Conservation (phyloP, 2,888 invertebrate species). For the Acholoe squamosa region DNA sequence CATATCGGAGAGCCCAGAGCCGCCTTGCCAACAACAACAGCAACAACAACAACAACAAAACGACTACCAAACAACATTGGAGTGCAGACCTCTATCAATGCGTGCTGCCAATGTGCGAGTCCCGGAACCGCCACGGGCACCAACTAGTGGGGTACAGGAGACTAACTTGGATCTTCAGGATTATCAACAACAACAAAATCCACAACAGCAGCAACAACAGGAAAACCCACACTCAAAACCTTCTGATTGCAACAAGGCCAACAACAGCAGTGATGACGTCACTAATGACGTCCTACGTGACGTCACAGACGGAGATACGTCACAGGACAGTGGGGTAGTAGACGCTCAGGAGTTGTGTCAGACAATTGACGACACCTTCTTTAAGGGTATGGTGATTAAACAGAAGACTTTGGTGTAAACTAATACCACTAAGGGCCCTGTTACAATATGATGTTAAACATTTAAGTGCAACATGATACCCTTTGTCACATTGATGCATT, state of each 20-base stretch:
- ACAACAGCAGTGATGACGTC: neutral
- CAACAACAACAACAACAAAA: neutral
- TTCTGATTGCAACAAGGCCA: neutral
- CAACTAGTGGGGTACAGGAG: neutral
- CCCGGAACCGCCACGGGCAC: constrained; percentile 17
- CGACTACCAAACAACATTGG: constrained; percentile 14
- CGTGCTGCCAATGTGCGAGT: constrained; percentile 32
- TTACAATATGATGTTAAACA: too few relatives aligned
- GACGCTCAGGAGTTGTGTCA: constrained; percentile 56
- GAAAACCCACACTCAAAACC: neutral
- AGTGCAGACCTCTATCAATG: constrained; percentile 9
- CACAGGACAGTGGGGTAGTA: constrained; percentile 53
- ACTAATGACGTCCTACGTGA: neutral
- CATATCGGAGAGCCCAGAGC: neutral
- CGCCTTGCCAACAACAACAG: neutral
- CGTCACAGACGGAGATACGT: constrained; percentile 58
- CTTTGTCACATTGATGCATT: too few relatives aligned
- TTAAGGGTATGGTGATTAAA: constrained; percentile 54
- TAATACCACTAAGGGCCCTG: neutral
- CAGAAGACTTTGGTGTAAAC: constrained; percentile 35
- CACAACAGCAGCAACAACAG: neutral
- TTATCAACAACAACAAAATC: neutral
- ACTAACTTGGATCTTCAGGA: constrained; percentile 22
- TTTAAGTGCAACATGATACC: too few relatives aligned
- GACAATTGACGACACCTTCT: constrained; percentile 49